Evolutionary conservation across 2,888 invertebrate species (phyloP).

Genomic region (Dorcus hopei): DNA sequence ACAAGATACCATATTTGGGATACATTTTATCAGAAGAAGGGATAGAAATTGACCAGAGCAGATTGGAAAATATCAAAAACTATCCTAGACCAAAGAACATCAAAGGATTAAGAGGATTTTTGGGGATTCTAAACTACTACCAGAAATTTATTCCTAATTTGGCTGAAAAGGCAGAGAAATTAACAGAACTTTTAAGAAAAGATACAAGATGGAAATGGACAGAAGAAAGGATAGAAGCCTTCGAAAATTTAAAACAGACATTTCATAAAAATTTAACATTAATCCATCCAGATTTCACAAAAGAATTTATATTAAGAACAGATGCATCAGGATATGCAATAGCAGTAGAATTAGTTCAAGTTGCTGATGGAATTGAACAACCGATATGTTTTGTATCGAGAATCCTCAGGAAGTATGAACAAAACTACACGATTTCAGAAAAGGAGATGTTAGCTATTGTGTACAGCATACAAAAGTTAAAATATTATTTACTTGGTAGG

Average conservation of each 20-base stretch:
- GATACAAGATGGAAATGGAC: slow-evolving; percentile 1
- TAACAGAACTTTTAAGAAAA: slow-evolving; percentile 1
- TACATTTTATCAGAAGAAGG: background rate
- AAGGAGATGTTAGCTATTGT: slow-evolving; percentile 3
- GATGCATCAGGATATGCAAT: background rate
- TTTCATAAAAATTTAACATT: no score
- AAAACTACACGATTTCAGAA: background rate
- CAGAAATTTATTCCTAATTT: background rate
- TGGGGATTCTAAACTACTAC: slow-evolving; percentile 5
- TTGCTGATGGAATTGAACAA: background rate
- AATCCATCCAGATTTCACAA: no score
- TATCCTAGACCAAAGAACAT: slow-evolving; percentile 1
- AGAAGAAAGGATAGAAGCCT: background rate
- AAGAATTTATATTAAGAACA: background rate
- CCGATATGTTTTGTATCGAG: slow-evolving; percentile 4
- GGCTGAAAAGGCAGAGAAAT: background rate
- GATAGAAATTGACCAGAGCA: background rate
- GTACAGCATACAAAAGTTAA: background rate
- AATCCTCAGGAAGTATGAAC: background rate
- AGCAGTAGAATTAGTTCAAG: background rate
- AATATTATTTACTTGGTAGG: background rate
- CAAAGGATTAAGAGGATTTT: background rate
- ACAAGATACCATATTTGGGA: background rate
- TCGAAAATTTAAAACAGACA: background rate
- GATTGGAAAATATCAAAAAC: background rate